Base-by-base conservation (phyloP, 37 sponge, comb jelly and placozoan species). In the Chondrilla cf. caribensis region DNA sequence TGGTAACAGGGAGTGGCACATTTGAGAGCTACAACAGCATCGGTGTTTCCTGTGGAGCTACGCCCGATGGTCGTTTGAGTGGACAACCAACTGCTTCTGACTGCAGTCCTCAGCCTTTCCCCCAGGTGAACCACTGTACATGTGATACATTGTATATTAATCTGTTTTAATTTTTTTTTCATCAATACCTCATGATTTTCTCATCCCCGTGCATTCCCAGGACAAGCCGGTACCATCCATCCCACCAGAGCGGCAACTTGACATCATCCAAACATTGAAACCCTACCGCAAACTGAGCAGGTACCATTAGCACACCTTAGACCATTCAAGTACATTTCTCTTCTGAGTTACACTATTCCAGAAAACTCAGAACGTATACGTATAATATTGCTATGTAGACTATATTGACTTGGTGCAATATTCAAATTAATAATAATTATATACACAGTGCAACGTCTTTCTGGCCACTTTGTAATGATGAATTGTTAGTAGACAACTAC, bases 21-120 rank as follows among this genome's bases (percentile, higher is more conserved):
- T 85, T 79, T 79, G 85, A 85, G 70, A 85, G 70, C 35, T 85
- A 85, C 26, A 55, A 67, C 39, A 68, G 70, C 66, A 68, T 85
- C 47, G 85, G 85, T 1, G 37, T 57, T 67, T 80, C 44, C n/a
- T 67, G 68, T 66, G 85, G 62, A n/a, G 85, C 85, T 51, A 85
- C 85, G 9, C 85, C 85, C 14, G 85, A 85, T 66, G 85, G 85
- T 18, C 79, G 85, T 14, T 60, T 85, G 55, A 85, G 59, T 51
- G 80, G 70, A 0, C 85, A 85, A 58, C 85, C 85, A 9, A 79
- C 38, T 67, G 85, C 85, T 33, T 85, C 85, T 58, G 85, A 85
- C 39, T 79, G 79, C 58, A 85, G 85, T 60, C 68, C 79, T 19
- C 85, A 85, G 78, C 85, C 85, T 33, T 79, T 29, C 59, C 55